Base-by-base conservation (phyloP, 2,797 vertebrate species). In the Lates japonicus region DNA sequence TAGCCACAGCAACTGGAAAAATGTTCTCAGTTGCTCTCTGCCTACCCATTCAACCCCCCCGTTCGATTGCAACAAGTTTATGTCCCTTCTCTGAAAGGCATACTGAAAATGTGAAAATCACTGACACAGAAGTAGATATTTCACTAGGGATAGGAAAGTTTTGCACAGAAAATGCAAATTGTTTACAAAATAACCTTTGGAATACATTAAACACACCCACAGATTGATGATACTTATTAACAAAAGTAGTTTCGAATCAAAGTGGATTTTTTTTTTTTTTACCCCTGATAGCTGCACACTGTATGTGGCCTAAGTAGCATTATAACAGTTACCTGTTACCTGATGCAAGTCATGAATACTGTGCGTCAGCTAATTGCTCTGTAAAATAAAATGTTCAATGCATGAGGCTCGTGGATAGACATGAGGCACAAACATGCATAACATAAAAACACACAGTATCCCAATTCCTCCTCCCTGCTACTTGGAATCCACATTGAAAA, bases 401-500 rank as follows among this genome's bases (percentile, higher is more conserved):
- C 29, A 20, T 9, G 22, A 57, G 29, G 37, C 35, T 72, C 62
- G 0, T 44, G 63, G 64, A 71, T 16, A 31, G 19, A 68, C 35
- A 10, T 1, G 7, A 49, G 16, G 12, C 62, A 20, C 66, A 71
- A 35, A 76, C 48, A 33, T 39, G 25, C 62, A 69, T 25, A 13
- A 14, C 70, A 72, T 46, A 42, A 44, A 78, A 63, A 75, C 78
- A 83, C 46, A 60, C 72, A 60, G 29, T 60, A n/a, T 62, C 65
- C n/a, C 41, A 1, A n/a, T n/a, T n/a, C n/a, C 49, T 63, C 78
- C 76, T 64, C 71, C 75, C 71, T 41, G 78, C 70, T 51, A 79
- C 88, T 85, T 82, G 76, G 83, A 87, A 84, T 81, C 82, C 86
- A 84, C 83, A 89, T 91, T 91, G n/a, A n/a, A 91, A 92, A 92